Base-by-base conservation (phyloP, 1,140 invertebrate genomes). In the Aethina tumida region DNA sequence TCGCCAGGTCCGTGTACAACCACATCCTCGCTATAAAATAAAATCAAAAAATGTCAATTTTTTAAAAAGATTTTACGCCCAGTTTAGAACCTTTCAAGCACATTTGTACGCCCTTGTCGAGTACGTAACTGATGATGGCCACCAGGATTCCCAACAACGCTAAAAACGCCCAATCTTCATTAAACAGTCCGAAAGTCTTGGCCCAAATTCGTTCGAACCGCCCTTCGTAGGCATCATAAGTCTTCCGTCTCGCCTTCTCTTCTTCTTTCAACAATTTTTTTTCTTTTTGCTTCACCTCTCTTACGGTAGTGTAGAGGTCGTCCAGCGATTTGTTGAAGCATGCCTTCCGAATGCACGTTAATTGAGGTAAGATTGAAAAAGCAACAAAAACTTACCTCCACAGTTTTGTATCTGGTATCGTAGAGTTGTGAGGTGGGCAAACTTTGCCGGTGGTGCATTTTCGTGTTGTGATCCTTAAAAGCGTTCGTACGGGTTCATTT, bases 81-180 rank as follows among this genome's bases (percentile, higher is more conserved):
- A 31, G n/a, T n/a, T n/a, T 31, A 19, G 47, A 37, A 55, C 52
- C 47, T 39, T 84, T 89, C 63, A 91, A 90, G 63, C 88, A 93
- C 62, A 91, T 81, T 18, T 79, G 81, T 49, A 97, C 95, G 12
- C 89, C 85, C 55, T 79, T 81, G 65, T 99, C 95, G 86, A 97
- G 97, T 15, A 81, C 70, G 65, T 95, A 96, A 61, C 88, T 95
- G 35, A 96, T 72, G 18, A 93, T 60, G 0, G 94, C 95, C 84
- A 97, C 96, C 31, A 94, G 81, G 50, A 96, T 74, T 18, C 95
- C 95, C 3, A 99, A 71, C 2, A 95, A 66, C 0, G 91, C 88
- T 42, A 99, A 68, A 64, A 96, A 97, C 3, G 97, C 77, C 93
- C 94, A 97, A 60, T 97, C 94, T 64, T 97, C 93, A 24, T 90